Conservation (phyloP, 2,888 invertebrate genomes). For the Drosophila tripunctata region DNA sequence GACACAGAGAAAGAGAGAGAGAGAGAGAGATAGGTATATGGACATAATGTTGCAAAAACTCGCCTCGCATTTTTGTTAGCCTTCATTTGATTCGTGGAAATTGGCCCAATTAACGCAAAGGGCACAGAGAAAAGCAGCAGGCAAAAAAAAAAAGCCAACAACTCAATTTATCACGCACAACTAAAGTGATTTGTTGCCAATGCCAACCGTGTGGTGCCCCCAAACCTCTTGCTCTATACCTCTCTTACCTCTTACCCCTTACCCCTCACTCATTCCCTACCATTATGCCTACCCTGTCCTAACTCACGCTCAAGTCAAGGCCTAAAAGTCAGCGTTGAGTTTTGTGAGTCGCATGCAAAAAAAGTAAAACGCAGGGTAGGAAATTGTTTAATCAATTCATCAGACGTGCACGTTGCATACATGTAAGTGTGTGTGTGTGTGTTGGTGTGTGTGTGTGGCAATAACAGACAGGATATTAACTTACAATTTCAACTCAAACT, state of each 20-base stretch:
- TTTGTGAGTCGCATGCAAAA: conserved; percentile 50
- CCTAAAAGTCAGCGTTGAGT: conserved; percentile 40
- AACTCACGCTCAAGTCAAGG: conserved; percentile 14
- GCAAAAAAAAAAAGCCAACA: conserved; percentile 47
- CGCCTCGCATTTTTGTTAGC: conserved; percentile 29
- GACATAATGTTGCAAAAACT: conserved; percentile 34
- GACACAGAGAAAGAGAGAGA: background rate
- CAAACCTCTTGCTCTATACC: background rate
- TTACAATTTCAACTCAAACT: conserved; percentile 60
- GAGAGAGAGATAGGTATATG: background rate
- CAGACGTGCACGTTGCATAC: conserved; percentile 62
- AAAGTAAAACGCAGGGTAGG: conserved; percentile 64
- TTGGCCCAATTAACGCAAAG: conserved; percentile 80
- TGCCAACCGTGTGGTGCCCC: conserved; percentile 61
- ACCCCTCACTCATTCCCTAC: background rate
- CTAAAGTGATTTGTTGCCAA: conserved; percentile 81
- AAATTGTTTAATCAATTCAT: conserved; percentile 80
- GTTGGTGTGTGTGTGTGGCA: conserved; percentile 55
- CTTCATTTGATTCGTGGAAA: conserved; percentile 70
- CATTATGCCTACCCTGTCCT: no score
- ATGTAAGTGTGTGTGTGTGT: conserved; percentile 19
- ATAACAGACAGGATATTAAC: conserved; percentile 80
- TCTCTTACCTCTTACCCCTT: background rate
- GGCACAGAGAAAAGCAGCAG: conserved; percentile 13
- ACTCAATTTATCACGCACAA: conserved; percentile 81